Evolutionary conservation across 92 coral and sea anemone species (phyloP).

Genomic region (Palythoa grandiflora): DNA sequence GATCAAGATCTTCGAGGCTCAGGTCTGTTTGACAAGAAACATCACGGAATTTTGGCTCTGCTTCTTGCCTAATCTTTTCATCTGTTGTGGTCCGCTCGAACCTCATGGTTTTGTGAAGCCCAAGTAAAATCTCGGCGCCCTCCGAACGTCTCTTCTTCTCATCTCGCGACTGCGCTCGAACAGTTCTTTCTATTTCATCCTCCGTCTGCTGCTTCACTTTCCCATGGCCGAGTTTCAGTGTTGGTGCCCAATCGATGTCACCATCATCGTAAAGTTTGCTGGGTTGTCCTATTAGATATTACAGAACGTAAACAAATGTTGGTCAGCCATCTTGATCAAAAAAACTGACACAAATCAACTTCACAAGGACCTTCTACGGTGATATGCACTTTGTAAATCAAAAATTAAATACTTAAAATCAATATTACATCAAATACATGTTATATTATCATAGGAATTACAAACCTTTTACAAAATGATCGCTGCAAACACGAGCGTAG

Average conservation of each 20-base stretch:
- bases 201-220: not conserved
- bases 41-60: slow-evolving; percentile 15
- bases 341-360: not conserved
- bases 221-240: slow-evolving; percentile 1
- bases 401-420: not conserved
- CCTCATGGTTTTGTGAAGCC: slow-evolving; percentile 2
- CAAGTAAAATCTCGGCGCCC: slow-evolving; percentile 17
- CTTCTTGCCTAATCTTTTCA: slow-evolving; percentile 24
- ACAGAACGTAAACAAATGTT: not conserved
- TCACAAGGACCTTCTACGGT: not conserved
- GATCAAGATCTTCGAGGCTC: slow-evolving; percentile 19
- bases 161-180: slow-evolving; percentile 12
- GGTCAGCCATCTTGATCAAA: not conserved
- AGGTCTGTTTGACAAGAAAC: slow-evolving; percentile 26
- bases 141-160: slow-evolving; percentile 3
- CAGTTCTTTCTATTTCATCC: not conserved
- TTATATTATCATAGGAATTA: not conserved
- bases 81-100: not conserved
- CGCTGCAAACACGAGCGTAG: slow-evolving; percentile 61
- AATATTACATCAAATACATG: not conserved
- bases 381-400: not conserved
- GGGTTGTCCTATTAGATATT: not conserved
- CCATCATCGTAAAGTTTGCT: not conserved
- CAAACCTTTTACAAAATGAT: slow-evolving; percentile 49
- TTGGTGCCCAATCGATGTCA: not conserved